These are phyloP conservation scores for Achroia grisella DNA, from an alignment of 1,140 invertebrate species.

Conservation along the genomic window DNA sequence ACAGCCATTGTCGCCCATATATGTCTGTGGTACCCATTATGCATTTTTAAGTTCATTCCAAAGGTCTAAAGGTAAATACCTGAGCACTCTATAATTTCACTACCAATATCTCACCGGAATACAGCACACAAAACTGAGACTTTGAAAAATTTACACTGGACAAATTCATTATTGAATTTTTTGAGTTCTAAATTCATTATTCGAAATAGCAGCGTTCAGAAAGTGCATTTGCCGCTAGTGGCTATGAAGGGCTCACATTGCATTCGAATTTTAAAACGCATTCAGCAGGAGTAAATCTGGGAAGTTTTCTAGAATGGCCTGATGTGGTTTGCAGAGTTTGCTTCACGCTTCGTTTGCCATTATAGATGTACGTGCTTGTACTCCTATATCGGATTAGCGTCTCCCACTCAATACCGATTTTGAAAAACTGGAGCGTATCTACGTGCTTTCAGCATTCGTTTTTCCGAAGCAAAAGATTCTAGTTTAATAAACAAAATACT, in stretches of 20 bases:
- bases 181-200: not conserved
- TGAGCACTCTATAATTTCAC: no score
- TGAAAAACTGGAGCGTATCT: conserved; percentile 5
- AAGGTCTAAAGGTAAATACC: no score
- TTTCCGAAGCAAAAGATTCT: no score
- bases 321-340: conserved; percentile 46
- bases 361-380: conserved; percentile 48
- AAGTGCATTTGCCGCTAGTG: conserved; percentile 8
- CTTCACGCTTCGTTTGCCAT: conserved; percentile 32
- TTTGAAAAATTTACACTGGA: no score
- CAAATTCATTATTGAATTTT: not conserved
- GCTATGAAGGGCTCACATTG: conserved; percentile 4
- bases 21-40: no score
- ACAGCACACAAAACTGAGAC: no score
- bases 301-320: conserved; percentile 21
- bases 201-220: not conserved
- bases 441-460: no score
- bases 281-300: conserved; percentile 39
- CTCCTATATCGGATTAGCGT: conserved; percentile 25
- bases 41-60: no score
- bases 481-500: no score
- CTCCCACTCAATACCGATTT: conserved; percentile 20
- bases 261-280: conserved; percentile 35
- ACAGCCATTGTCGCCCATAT: no score
- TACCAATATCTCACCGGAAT: no score